phyloP scores from a whole-genome alignment of 2,888 invertebrate species.

The Morinoia aosen region DNA sequence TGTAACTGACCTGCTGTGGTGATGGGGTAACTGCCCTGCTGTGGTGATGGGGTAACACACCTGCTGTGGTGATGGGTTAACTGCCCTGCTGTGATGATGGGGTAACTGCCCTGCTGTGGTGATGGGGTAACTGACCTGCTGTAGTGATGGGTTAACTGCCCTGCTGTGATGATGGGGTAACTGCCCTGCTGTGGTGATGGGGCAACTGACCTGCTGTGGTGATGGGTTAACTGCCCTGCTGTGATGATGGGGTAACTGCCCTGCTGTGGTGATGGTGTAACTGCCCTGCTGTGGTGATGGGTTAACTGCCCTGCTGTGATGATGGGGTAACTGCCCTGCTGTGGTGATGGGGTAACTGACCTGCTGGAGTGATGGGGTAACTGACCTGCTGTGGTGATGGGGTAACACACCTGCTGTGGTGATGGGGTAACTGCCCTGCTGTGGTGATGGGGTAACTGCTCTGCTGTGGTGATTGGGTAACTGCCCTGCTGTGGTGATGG shows the following conservation, averaged over 20 bases:
- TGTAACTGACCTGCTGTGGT: neutral
- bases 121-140: neutral
- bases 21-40: neutral
- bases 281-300: too few species aligned
- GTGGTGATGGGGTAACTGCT: too few species aligned
- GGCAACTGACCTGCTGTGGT: neutral
- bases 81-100: neutral
- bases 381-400: neutral
- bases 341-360: neutral
- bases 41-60: neutral
- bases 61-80: neutral
- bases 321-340: neutral
- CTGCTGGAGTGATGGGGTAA: neutral
- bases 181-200: neutral
- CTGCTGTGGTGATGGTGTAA: too few species aligned
- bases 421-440: neutral
- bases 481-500: neutral
- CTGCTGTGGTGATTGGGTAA: neutral
- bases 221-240: neutral
- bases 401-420: neutral
- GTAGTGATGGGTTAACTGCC: neutral
- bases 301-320: neutral
- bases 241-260: neutral
- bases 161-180: neutral
- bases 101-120: too few species aligned